Evolutionary conservation across 2,888 invertebrate species (phyloP).

Genomic region (Hypena proboscidalis): DNA sequence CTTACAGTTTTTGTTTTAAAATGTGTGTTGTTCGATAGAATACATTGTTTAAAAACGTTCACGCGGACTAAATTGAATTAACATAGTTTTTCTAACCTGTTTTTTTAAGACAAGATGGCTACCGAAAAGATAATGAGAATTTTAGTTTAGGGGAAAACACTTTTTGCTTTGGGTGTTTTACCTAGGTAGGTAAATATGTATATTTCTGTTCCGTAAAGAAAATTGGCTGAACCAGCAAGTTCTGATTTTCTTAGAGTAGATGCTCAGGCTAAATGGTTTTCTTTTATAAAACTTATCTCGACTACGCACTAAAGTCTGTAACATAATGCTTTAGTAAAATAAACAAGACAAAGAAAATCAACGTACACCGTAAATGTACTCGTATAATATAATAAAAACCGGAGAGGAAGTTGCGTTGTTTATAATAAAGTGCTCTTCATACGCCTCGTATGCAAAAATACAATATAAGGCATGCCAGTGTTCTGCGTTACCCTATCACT

Average conservation of each 20-base stretch:
- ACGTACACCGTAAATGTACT: slow-evolving; percentile 10
- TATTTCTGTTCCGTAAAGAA: slow-evolving; percentile 19
- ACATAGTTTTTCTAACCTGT: neutral
- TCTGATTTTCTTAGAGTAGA: slow-evolving; percentile 1
- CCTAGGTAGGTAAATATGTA: neutral
- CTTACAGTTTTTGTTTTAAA: slow-evolving; percentile 19
- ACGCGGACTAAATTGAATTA: neutral
- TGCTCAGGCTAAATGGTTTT: slow-evolving; percentile 13
- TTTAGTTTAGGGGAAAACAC: no score
- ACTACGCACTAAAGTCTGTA: slow-evolving; percentile 27
- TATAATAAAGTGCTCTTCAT: slow-evolving; percentile 16
- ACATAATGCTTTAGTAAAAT: slow-evolving; percentile 23
- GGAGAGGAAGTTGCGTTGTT: slow-evolving; percentile 13
- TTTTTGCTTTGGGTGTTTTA: no score
- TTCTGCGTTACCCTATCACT: slow-evolving; percentile 19
- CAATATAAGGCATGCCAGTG: slow-evolving; percentile 14
- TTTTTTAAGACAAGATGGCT: no score
- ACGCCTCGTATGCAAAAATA: slow-evolving; percentile 22
- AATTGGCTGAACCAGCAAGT: slow-evolving; percentile 12
- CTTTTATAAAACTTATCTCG: slow-evolving; percentile 14
- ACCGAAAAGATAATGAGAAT: no score
- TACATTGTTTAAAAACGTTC: neutral
- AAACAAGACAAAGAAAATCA: slow-evolving; percentile 23
- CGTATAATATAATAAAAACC: slow-evolving; percentile 16
- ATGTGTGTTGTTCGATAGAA: slow-evolving; percentile 16